Percentiles rank a stretch among this genome's conserved stretches.
These are phyloP conservation scores for Falco biarmicus DNA, from an alignment of 2,797 vertebrate species.

Conservation along the genomic window DNA sequence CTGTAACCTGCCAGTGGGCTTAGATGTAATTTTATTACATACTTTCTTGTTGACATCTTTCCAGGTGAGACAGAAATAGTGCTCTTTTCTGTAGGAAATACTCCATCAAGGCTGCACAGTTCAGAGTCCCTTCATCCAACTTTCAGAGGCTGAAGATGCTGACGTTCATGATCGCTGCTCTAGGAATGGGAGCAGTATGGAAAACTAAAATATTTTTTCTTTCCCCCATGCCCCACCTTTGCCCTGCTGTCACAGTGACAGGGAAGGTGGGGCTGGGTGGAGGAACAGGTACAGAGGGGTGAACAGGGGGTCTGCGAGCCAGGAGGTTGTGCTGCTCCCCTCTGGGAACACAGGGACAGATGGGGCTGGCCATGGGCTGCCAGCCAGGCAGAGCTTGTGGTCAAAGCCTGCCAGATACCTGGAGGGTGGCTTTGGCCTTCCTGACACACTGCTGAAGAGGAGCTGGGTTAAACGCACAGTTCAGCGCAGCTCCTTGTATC, in stretches of 20 bases:
- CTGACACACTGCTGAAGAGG: background rate
- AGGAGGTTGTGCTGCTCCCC: background rate
- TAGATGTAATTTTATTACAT: background rate
- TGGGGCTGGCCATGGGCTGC: background rate
- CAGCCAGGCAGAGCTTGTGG: background rate
- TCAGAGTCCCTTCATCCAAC: background rate
- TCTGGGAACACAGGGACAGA: background rate
- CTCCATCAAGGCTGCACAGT: background rate
- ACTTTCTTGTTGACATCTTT: background rate
- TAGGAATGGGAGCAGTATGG: background rate
- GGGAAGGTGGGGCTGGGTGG: background rate
- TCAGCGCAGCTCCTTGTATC: background rate
- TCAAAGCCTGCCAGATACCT: slow-evolving; percentile 21
- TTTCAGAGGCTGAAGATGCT: background rate
- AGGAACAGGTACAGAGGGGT: background rate
- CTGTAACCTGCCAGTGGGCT: background rate
- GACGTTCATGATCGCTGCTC: background rate
- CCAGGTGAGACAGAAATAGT: background rate
- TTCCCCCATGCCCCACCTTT: background rate
- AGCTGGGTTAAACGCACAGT: background rate
- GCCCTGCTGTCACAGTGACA: background rate
- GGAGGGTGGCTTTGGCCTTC: slow-evolving; percentile 35
- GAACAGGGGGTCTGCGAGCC: background rate
- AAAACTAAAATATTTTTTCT: background rate
- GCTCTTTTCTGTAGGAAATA: background rate